phyloP scores from a whole-genome alignment of 2,113 vertebrate species.

The Polypterus senegalus region DNA sequence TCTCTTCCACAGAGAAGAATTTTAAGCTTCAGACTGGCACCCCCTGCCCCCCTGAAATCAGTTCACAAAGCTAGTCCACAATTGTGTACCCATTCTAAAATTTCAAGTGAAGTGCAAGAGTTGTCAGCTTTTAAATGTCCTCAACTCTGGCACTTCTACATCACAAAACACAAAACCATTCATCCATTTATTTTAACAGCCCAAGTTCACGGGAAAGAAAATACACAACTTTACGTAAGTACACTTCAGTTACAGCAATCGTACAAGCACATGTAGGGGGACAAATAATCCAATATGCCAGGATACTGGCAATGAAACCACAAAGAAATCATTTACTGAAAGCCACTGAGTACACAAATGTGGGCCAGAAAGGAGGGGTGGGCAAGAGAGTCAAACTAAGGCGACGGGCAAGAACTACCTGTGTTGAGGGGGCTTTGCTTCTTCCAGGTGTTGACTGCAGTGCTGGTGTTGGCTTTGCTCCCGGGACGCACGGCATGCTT shows the following conservation, averaged over 20 bases:
- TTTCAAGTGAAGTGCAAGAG: background rate
- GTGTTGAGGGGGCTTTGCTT: slow-evolving; percentile 63
- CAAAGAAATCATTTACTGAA: too few species aligned
- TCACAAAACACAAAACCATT: too few species aligned
- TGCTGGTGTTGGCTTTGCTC: slow-evolving; percentile 58
- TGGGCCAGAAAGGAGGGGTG: slow-evolving; percentile 6
- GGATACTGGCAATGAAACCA: too few species aligned
- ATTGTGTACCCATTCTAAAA: background rate
- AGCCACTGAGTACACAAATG: too few species aligned
- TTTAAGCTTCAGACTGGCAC: background rate
- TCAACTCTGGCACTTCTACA: too few species aligned
- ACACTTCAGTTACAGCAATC: too few species aligned
- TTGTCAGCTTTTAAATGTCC: too few species aligned
- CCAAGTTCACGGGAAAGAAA: too few species aligned
- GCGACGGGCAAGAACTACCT: slow-evolving; percentile 53
- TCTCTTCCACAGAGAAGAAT: background rate
- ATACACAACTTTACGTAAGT: too few species aligned
- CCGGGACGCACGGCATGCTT: slow-evolving; percentile 67
- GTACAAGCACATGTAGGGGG: too few species aligned
- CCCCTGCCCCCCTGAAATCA: background rate
- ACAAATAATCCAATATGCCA: too few species aligned
- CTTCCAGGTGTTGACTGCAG: slow-evolving; percentile 72
- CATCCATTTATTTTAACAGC: too few species aligned
- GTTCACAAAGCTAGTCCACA: background rate
- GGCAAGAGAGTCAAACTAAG: slow-evolving; percentile 1